These are phyloP conservation scores for Ctenopoma kingsleyae DNA, from an alignment of 2,797 vertebrate species.

Conservation along the genomic window DNA sequence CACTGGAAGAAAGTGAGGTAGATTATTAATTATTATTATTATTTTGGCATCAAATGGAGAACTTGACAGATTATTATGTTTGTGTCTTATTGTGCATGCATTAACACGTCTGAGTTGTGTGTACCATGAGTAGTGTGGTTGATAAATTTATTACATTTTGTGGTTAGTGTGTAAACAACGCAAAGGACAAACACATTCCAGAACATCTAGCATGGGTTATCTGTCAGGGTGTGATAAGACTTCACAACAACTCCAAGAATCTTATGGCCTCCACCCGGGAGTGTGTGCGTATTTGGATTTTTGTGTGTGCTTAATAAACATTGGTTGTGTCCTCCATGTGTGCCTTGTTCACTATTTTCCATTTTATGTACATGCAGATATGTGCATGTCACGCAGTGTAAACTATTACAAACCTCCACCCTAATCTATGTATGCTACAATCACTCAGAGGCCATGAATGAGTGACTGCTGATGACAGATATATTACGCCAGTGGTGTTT, in stretches of 20 bases:
- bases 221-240: constrained; percentile 53
- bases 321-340: constrained; percentile 44
- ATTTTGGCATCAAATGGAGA: not conserved
- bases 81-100: constrained; percentile 18
- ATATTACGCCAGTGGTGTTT: not conserved
- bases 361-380: constrained; percentile 35
- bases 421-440: constrained; percentile 23
- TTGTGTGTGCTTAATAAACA: constrained; percentile 34
- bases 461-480: constrained; percentile 34
- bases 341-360: constrained; percentile 27
- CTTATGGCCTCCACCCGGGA: constrained; percentile 46
- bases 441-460: constrained; percentile 12
- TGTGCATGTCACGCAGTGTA: constrained; percentile 34
- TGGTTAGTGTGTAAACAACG: constrained; percentile 59
- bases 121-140: constrained; percentile 39
- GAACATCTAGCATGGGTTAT: constrained; percentile 47
- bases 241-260: constrained; percentile 59
- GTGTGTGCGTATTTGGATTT: constrained; percentile 10
- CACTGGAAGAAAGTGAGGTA: constrained; percentile 74
- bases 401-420: constrained; percentile 57
- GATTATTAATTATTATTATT: constrained; percentile 6
- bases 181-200: constrained; percentile 72
- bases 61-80: constrained; percentile 11
- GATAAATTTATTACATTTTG: constrained; percentile 57
- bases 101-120: constrained; percentile 41